Conservation (phyloP, 2,797 vertebrate genomes). For the Ficedula albicollis region DNA sequence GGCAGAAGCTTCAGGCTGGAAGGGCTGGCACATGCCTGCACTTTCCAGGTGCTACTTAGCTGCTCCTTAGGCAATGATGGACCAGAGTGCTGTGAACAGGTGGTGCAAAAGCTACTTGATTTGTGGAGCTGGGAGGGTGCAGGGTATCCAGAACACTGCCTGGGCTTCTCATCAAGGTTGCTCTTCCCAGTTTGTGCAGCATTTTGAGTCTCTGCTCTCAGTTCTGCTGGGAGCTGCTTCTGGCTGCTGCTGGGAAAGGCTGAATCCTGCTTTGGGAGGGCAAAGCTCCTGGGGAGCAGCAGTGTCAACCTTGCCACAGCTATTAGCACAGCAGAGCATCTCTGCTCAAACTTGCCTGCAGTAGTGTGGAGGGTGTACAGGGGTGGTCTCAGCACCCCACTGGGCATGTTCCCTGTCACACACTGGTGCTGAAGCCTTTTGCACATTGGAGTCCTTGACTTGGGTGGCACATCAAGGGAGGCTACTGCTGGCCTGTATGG, state of each 20-base stretch:
- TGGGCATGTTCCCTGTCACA: not conserved
- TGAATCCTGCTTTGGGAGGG: not conserved
- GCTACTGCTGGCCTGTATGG: not conserved
- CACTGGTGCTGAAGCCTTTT: not conserved
- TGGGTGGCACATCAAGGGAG: not conserved
- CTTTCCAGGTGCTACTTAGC: not conserved
- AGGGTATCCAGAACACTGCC: not conserved
- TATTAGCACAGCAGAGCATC: not conserved
- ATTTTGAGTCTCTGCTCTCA: not conserved
- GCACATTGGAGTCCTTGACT: not conserved
- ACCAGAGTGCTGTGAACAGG: not conserved
- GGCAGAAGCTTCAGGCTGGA: not conserved
- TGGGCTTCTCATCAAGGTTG: fast-evolving
- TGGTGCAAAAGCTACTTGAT: not conserved
- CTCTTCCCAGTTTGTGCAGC: not conserved
- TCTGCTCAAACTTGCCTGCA: not conserved
- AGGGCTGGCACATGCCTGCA: not conserved
- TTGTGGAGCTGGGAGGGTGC: not conserved
- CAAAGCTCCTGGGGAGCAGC: not conserved
- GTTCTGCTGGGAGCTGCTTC: not conserved
- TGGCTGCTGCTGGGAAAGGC: not conserved
- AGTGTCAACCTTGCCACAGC: not conserved
- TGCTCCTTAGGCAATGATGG: not conserved
- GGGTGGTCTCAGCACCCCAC: not conserved
- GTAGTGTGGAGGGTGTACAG: not conserved